Conservation (phyloP, 2,888 invertebrate species). For the Noctua janthe region DNA sequence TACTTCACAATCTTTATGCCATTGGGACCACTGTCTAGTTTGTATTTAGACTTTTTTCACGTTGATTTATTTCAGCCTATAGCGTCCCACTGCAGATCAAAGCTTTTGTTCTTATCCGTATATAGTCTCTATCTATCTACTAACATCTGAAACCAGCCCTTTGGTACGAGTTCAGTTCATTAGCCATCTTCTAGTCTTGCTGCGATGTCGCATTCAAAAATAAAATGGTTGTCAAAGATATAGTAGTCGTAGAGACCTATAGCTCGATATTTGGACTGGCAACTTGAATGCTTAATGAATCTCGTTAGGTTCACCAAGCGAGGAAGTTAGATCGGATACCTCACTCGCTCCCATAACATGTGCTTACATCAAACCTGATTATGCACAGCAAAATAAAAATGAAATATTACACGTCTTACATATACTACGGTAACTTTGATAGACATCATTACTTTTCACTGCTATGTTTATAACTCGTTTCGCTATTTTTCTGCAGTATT, state of each 20-base stretch:
- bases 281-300: no score
- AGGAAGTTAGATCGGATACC: no score
- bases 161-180: neutral
- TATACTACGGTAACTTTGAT: slow-evolving; percentile 16
- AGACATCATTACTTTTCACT: slow-evolving; percentile 24
- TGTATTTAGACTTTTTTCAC: neutral
- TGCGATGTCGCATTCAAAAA: neutral
- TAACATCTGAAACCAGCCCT: neutral
- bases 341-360: neutral
- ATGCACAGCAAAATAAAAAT: slow-evolving; percentile 28
- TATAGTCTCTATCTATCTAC: neutral
- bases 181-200: neutral
- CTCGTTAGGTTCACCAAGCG: no score
- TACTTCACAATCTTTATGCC: slow-evolving; percentile 17
- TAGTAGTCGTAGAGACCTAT: neutral
- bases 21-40: neutral
- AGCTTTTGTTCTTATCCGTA: neutral
- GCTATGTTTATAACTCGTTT: slow-evolving; percentile 34
- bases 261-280: neutral
- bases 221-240: neutral
- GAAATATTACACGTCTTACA: slow-evolving; percentile 8
- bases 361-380: slow-evolving; percentile 34
- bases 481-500: slow-evolving; percentile 9
- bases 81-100: neutral
- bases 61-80: neutral